Base-by-base conservation (phyloP, 2,113 vertebrate species). In the Columbina picui region DNA sequence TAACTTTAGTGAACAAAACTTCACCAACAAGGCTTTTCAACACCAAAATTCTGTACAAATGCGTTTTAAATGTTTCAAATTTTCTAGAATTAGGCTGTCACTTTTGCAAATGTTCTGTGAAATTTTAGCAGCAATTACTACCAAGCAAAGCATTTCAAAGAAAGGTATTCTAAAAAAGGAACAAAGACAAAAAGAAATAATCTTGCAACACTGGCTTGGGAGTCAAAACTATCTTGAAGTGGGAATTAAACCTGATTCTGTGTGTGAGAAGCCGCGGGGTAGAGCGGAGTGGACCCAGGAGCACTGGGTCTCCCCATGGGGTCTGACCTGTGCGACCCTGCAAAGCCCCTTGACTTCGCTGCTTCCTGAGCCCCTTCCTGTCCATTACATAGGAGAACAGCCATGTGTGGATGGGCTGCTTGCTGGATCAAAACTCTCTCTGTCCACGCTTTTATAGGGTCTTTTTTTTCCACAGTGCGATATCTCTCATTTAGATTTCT, bases 51-150 rank as follows among this genome's bases (percentile, higher is more conserved):
- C 76, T 68, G 16, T 43, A 89, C 76, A 89, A 96, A 93, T 89
- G 80, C 27, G 68, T 96, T 95, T 92, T 89, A 94, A 96, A 92
- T 71, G 85, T 94, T 94, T 88, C 93, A 95, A 92, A 96, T 96
- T 96, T 96, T 96, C 96, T 95, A 64, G 93, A 95, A 97, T 96
- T 97, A 96, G 93, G 83, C 96, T 97, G 96, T 97, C 94, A 96
- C 80, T 95, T 96, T 57, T 82, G 27, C 76, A 92, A 95, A 88
- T 61, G 93, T 90, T 96, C 94, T 50, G 76, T 87, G 90, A 94
- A 95, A 96, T 94, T 96, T 90, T 94, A 96, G 73, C 88, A 84
- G 96, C 94, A 96, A 96, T 97, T 97, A 95, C 94, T 86, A 96
- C 85, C 27, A 89, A 90, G 92, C 60, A 96, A 96, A 95, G 90